A percentile compares a stretch with the other conserved stretches of the same genome.
Conservation (phyloP, 2,888 invertebrate genomes). For the Thereva unica region DNA sequence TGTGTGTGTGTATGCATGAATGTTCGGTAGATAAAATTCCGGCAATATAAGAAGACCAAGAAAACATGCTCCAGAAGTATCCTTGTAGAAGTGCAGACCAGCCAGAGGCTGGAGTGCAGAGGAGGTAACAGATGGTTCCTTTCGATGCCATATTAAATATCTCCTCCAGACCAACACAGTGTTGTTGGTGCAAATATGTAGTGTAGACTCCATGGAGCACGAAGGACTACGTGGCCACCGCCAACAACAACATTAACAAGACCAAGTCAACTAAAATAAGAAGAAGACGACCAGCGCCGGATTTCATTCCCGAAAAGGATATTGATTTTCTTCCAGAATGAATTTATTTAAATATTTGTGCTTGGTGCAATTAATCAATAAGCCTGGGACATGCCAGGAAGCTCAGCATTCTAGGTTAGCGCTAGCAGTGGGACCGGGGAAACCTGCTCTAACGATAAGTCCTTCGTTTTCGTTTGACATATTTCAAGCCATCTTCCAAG, state of each 20-base stretch:
- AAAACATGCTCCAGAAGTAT: constrained; percentile 37
- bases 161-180: constrained; percentile 34
- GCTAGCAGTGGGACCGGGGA: background rate
- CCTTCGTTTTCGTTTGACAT: constrained; percentile 32
- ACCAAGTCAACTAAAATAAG: constrained; percentile 20
- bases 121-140: constrained; percentile 38
- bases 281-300: constrained; percentile 12
- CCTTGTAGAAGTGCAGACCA: constrained; percentile 16
- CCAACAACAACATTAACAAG: constrained; percentile 31
- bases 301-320: constrained; percentile 37
- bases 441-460: background rate
- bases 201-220: constrained; percentile 4
- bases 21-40: constrained; percentile 34
- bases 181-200: constrained; percentile 32
- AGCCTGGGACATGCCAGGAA: constrained; percentile 58
- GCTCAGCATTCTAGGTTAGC: constrained; percentile 60
- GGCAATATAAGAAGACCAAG: constrained; percentile 38
- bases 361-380: constrained; percentile 41
- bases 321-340: constrained; percentile 39
- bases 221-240: constrained; percentile 18
- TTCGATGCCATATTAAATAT: constrained; percentile 40
- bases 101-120: constrained; percentile 14
- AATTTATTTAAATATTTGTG: constrained; percentile 41
- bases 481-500: constrained; percentile 29
- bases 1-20: constrained; percentile 21